A percentile compares a stretch with the other conserved stretches of the same genome.
Evolutionary conservation across 2,888 invertebrate genomes (phyloP).

Genomic region (Darwinula stevensoni): DNA sequence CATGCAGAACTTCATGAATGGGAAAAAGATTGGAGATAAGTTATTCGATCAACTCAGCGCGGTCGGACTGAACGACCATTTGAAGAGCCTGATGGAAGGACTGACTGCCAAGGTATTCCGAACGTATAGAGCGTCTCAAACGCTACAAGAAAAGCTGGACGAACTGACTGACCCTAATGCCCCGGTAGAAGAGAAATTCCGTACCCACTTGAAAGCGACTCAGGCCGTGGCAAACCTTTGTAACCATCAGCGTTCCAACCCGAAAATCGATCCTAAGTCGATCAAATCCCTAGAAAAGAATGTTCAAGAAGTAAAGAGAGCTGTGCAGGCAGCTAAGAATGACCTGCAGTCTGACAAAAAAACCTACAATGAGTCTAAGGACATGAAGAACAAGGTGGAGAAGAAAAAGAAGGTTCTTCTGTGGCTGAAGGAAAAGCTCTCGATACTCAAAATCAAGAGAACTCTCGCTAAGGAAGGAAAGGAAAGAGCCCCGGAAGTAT

Average conservation of each 20-base stretch:
- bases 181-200: slow-evolving; percentile 39
- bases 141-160: slow-evolving; percentile 80
- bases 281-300: slow-evolving; percentile 93
- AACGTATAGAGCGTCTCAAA: slow-evolving; percentile 98
- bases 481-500: slow-evolving; percentile 90
- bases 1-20: slow-evolving; percentile 83
- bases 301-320: slow-evolving; percentile 61
- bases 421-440: slow-evolving; percentile 57
- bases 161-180: slow-evolving; percentile 57
- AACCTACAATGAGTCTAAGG: slow-evolving; percentile 42
- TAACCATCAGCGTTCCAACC: slow-evolving; percentile 98
- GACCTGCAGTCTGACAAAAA: slow-evolving; percentile 45
- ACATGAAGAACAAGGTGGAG: slow-evolving; percentile 26
- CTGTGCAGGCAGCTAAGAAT: slow-evolving; percentile 50
- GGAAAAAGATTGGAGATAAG: slow-evolving; percentile 78
- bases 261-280: slow-evolving; percentile 83
- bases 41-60: slow-evolving; percentile 94
- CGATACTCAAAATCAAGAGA: slow-evolving; percentile 74
- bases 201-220: slow-evolving; percentile 92
- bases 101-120: slow-evolving; percentile 99
- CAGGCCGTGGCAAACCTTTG: slow-evolving; percentile 91
- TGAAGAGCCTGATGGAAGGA: slow-evolving; percentile 87
- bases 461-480: slow-evolving; percentile 98
- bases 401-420: slow-evolving; percentile 68
- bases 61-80: slow-evolving; percentile 77